Conservation (phyloP, 2,888 invertebrate species). For the Melipona beecheii region DNA sequence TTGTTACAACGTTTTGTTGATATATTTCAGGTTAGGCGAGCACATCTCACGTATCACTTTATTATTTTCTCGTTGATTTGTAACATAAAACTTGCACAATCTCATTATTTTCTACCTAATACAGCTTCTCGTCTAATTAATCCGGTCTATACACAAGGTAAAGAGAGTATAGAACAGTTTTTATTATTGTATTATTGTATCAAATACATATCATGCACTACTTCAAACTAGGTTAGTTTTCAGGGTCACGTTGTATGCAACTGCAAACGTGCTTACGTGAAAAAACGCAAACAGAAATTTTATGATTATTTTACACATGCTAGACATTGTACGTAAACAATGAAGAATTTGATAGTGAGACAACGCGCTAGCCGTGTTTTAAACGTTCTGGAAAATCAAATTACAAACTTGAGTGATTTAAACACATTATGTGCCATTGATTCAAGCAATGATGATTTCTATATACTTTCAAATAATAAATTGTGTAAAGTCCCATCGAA, state of each 20-base stretch:
- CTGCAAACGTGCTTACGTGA: background rate
- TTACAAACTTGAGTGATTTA: background rate
- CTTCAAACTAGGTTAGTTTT: constrained; percentile 26
- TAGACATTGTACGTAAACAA: constrained; percentile 40
- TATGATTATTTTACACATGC: background rate
- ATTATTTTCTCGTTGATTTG: background rate
- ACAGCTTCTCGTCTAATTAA: background rate
- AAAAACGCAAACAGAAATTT: background rate
- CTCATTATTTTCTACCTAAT: background rate
- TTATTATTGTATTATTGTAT: background rate
- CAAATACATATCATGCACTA: background rate
- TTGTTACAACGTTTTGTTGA: constrained; percentile 1
- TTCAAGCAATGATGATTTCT: constrained; percentile 75
- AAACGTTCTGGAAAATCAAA: constrained; percentile 36
- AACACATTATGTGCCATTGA: constrained; percentile 70
- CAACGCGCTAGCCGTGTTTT: constrained; percentile 65
- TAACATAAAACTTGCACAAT: background rate
- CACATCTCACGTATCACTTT: background rate
- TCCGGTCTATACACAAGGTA: background rate
- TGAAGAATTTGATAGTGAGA: constrained; percentile 78
- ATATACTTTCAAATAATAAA: constrained; percentile 64
- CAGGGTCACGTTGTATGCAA: background rate
- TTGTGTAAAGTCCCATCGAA: constrained; percentile 66
- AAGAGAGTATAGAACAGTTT: background rate
- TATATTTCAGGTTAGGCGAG: background rate